Conservation (phyloP, 1,140 invertebrate genomes). For the Aplysia californica region DNA sequence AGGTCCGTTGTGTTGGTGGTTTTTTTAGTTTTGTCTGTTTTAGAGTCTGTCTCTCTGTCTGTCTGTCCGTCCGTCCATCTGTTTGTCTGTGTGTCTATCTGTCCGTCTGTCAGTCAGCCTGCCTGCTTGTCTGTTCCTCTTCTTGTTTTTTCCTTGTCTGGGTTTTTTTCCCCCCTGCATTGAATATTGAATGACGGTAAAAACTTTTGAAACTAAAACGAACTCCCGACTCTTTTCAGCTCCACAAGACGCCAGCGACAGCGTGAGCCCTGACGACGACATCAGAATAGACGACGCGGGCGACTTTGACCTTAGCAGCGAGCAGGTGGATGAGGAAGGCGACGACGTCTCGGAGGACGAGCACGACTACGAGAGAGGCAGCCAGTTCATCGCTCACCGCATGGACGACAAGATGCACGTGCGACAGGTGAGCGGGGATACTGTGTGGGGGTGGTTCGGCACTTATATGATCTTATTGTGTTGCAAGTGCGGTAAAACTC, state of each 20-base stretch:
- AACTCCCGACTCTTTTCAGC: not conserved
- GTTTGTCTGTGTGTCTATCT: no score
- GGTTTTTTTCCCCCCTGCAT: not conserved
- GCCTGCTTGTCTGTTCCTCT: not conserved
- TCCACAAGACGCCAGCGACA: not conserved
- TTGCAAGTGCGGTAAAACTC: no score
- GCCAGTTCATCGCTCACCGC: constrained; percentile 30
- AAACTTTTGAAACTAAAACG: not conserved
- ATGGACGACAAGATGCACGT: constrained; percentile 25
- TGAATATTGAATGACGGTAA: not conserved
- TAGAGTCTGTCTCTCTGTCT: not conserved
- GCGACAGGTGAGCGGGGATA: constrained; percentile 22
- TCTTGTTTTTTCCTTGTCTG: not conserved
- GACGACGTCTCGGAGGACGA: constrained; percentile 26
- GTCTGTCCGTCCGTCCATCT: no score
- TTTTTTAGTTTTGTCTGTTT: not conserved
- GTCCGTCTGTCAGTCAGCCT: no score
- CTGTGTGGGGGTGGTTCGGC: not conserved
- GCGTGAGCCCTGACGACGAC: not conserved
- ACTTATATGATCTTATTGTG: no score
- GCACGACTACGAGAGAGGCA: constrained; percentile 23
- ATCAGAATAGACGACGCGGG: constrained; percentile 14
- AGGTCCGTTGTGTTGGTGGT: no score
- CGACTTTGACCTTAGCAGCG: constrained; percentile 11
- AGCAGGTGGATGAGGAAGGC: constrained; percentile 4